Conservation (phyloP, 2,888 invertebrate species). For the Chrysotoxum bicinctum region DNA sequence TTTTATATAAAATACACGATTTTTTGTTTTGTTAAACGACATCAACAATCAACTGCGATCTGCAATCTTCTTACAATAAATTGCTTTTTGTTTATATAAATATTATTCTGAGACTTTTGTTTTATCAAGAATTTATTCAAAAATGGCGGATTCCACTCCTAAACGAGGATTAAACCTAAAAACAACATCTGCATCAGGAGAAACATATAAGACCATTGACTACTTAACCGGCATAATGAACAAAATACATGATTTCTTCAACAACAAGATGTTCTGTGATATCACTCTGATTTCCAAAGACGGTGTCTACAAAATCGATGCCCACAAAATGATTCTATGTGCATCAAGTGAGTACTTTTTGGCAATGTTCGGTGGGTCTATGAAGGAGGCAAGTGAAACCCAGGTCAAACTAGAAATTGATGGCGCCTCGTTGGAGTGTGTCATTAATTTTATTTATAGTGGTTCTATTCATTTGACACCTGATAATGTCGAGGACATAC, state of each 20-base stretch:
- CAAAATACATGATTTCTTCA: conserved; percentile 12
- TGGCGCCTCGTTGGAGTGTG: neutral
- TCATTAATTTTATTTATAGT: conserved; percentile 19
- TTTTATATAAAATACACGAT: too few species aligned
- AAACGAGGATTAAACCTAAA: neutral
- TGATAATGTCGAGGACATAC: conserved; percentile 10
- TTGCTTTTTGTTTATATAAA: neutral
- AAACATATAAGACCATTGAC: neutral
- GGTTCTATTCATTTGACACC: neutral
- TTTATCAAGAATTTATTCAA: neutral
- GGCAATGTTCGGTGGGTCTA: conserved; percentile 20
- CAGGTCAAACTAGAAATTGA: conserved; percentile 4
- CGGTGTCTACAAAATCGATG: neutral
- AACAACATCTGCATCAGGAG: too few species aligned
- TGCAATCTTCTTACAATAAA: neutral
- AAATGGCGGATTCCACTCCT: neutral
- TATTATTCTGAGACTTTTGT: neutral
- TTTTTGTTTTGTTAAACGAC: neutral
- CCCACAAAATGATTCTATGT: conserved; percentile 32
- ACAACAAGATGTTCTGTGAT: conserved; percentile 5
- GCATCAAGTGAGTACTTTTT: conserved; percentile 31
- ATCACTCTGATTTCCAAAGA: neutral
- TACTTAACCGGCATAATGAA: neutral
- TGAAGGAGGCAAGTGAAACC: neutral
- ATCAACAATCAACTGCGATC: neutral